phyloP scores from a whole-genome alignment of 1,140 invertebrate species.

The Kradibia gibbosae region DNA sequence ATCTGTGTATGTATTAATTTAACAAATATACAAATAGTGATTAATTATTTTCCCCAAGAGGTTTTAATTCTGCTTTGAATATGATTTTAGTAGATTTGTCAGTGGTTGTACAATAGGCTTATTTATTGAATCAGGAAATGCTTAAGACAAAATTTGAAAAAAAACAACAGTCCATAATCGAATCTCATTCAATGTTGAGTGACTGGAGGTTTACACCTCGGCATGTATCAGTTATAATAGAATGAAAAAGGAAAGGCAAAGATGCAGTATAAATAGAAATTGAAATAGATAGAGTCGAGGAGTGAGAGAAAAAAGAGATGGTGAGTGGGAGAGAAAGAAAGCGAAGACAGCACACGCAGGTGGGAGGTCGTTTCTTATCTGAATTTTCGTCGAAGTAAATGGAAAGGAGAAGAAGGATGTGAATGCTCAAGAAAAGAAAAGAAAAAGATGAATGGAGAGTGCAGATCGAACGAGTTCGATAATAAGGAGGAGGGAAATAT shows the following conservation, averaged over 20 bases:
- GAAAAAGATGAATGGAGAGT: constrained; percentile 17
- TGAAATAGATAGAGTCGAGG: not conserved
- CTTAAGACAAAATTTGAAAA: not conserved
- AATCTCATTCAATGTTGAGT: constrained; percentile 20
- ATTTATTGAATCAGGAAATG: constrained; percentile 35
- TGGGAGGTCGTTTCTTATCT: constrained; percentile 46
- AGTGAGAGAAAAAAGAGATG: not conserved
- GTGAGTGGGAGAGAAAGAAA: constrained; percentile 3
- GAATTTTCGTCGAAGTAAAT: constrained; percentile 39
- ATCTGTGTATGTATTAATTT: not conserved
- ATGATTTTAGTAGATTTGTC: not conserved
- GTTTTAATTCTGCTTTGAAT: not conserved
- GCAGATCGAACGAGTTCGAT: constrained; percentile 52
- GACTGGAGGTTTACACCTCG: constrained; percentile 11
- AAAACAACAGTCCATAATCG: constrained; percentile 1
- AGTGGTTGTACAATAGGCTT: not conserved
- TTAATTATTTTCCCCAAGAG: too few relatives aligned
- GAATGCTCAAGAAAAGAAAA: constrained; percentile 32
- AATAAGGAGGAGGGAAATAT: constrained; percentile 51
- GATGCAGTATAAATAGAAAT: not conserved
- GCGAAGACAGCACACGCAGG: constrained; percentile 32
- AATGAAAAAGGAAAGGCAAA: not conserved
- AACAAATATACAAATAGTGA: not conserved
- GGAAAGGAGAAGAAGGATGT: constrained; percentile 23
- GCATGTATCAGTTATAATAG: not conserved